Base-by-base conservation (phyloP, 2,113 vertebrate genomes). In the Geothlypis trichas region DNA sequence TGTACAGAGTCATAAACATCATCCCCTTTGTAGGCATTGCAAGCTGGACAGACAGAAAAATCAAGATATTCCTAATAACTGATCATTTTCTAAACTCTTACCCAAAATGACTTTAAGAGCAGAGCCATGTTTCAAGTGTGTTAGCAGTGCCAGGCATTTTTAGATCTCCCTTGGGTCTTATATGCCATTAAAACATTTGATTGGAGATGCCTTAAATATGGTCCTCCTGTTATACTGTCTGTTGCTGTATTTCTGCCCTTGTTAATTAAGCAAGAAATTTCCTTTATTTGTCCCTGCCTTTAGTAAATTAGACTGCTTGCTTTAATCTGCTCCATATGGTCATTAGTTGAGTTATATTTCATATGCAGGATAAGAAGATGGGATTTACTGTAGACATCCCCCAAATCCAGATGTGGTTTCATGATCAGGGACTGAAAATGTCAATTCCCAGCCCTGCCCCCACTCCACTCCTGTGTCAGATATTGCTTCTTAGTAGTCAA, bases 311-410 rank as follows among this genome's bases (percentile, higher is more conserved):
- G 87, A 49, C 89, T 87, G 82, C 59, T 96, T 72, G 23, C 66
- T 83, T 93, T 94, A 87, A 76, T 91, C 90, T 96, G 90, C 75
- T 96, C 96, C 93, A 89, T 94, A 93, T 83, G 84, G 90, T 96
- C 92, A 93, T 97, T 97, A 96, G 82, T 49, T 87, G 59, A 93
- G 86, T 93, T 94, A 68, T 57, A 89, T 96, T 96, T 96, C 59
- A 82, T 58, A 76, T 59, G 27, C 52, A 80, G 95, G 87, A 69
- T 91, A 96, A 95, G 94, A 95, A 93, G 93, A 84, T 69, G 66
- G 84, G 90, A 96, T 97, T 97, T 95, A 79, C 54, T 91, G 87
- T 30, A 89, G 73, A 42, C 67, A 88, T 86, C 59, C 63, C 62
- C 63, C 88, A 91, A 89, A 89, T 97, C 93, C 92, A 95, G 79